A percentile compares a stretch with the other conserved stretches of the same genome.
Evolutionary conservation across 2,797 vertebrate genomes (phyloP).

Genomic region (Dallia pectoralis): DNA sequence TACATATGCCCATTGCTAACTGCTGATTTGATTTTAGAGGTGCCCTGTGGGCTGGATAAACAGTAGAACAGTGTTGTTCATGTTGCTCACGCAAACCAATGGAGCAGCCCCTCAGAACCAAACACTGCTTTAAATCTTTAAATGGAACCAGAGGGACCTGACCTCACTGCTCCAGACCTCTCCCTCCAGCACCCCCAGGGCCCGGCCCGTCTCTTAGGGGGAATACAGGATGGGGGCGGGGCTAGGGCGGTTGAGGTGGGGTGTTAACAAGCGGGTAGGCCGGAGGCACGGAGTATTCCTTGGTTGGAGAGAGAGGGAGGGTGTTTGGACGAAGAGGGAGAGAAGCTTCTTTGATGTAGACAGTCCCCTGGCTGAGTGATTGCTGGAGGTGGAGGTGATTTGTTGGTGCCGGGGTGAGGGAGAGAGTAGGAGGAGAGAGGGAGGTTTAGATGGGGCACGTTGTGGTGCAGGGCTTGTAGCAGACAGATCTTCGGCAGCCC

Average conservation of each 20-base stretch:
- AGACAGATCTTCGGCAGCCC: not conserved
- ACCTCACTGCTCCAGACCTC: not conserved
- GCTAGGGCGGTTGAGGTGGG: not conserved
- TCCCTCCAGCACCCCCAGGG: not conserved
- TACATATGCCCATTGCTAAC: not conserved
- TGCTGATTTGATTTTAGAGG: too few relatives aligned
- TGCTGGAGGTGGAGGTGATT: conserved; percentile 19
- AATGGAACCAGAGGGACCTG: not conserved
- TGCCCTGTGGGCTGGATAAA: not conserved
- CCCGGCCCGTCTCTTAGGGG: not conserved
- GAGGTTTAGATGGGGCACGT: conserved; percentile 18
- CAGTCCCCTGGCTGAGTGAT: not conserved
- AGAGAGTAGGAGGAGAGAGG: conserved; percentile 15
- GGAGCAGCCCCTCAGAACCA: not conserved
- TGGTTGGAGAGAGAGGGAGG: not conserved
- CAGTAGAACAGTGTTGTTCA: not conserved
- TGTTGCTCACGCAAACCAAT: not conserved
- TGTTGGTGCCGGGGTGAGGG: conserved; percentile 21
- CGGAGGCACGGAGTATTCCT: not conserved
- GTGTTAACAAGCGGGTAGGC: not conserved
- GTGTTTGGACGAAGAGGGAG: conserved; percentile 12
- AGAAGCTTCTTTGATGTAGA: conserved; percentile 14
- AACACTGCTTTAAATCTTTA: not conserved
- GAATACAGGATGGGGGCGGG: not conserved
- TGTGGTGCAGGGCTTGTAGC: conserved; percentile 17